These are phyloP conservation scores for Takifugu bimaculatus DNA, from an alignment of 2,113 vertebrate genomes.

Conservation along the genomic window DNA sequence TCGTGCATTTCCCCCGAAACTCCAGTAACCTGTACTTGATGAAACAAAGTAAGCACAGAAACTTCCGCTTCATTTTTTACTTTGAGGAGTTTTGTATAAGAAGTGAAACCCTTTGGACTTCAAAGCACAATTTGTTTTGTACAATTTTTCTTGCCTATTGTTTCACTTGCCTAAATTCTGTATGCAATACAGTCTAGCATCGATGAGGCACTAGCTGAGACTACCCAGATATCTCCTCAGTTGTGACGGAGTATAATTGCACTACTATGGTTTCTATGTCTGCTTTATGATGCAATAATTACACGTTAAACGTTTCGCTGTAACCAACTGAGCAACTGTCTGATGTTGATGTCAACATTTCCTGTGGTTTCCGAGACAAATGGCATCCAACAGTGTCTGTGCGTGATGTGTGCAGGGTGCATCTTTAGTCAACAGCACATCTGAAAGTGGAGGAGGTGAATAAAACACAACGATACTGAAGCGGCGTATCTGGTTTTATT, in stretches of 20 bases:
- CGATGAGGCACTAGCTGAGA: conserved; percentile 64
- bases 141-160: conserved; percentile 52
- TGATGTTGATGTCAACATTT: conserved; percentile 46
- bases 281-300: conserved; percentile 77
- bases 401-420: conserved; percentile 44
- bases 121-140: conserved; percentile 67
- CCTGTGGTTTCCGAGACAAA: conserved; percentile 32
- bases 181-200: conserved; percentile 76
- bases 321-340: conserved; percentile 54
- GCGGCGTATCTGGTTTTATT: conserved; percentile 16
- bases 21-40: conserved; percentile 25
- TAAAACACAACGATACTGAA: conserved; percentile 54
- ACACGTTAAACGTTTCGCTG: conserved; percentile 66
- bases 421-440: conserved; percentile 53
- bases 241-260: conserved; percentile 71
- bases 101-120: conserved; percentile 46
- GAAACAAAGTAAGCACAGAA: conserved; percentile 48
- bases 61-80: conserved; percentile 41
- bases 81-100: conserved; percentile 54
- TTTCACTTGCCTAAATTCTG: conserved; percentile 67
- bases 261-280: conserved; percentile 73
- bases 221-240: conserved; percentile 65
- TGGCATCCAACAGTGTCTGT: conserved; percentile 41
- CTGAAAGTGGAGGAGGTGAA: conserved; percentile 43
- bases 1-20: conserved; percentile 24